Conservation (phyloP, 1,140 invertebrate genomes). For the Pentalonia nigronervosa region DNA sequence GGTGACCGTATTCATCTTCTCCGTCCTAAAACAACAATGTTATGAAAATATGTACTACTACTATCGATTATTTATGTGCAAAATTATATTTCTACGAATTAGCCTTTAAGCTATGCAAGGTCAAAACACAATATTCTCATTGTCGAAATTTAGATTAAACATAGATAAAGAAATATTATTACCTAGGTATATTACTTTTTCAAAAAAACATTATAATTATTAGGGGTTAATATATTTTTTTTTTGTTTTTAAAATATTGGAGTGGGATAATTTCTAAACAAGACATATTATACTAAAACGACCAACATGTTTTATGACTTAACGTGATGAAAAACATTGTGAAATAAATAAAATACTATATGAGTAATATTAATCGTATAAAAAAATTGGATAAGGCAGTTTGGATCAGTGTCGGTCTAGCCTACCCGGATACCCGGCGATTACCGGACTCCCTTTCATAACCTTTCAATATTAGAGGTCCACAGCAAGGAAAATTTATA, state of each 20-base stretch:
- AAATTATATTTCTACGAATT: neutral
- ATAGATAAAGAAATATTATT: neutral
- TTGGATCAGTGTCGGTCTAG: too few species aligned
- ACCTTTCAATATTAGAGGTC: too few species aligned
- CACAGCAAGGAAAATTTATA: too few species aligned
- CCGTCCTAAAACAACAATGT: constrained; percentile 64
- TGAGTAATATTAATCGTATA: neutral
- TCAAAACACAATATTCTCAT: neutral
- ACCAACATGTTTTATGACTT: neutral
- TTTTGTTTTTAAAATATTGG: neutral
- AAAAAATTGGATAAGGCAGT: too few species aligned
- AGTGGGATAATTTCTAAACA: neutral
- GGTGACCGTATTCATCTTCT: constrained; percentile 74
- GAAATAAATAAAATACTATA: neutral
- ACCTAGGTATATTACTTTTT: neutral
- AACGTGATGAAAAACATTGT: neutral
- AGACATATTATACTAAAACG: neutral
- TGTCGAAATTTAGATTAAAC: neutral
- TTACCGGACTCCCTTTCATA: too few species aligned
- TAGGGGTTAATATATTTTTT: too few species aligned
- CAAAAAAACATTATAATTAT: neutral
- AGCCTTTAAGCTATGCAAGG: neutral
- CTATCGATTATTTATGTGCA: neutral
- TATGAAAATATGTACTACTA: neutral
- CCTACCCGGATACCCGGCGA: too few species aligned